These are phyloP conservation scores for Standfussiana lucernea DNA, from an alignment of 2,888 invertebrate genomes.

Conservation along the genomic window DNA sequence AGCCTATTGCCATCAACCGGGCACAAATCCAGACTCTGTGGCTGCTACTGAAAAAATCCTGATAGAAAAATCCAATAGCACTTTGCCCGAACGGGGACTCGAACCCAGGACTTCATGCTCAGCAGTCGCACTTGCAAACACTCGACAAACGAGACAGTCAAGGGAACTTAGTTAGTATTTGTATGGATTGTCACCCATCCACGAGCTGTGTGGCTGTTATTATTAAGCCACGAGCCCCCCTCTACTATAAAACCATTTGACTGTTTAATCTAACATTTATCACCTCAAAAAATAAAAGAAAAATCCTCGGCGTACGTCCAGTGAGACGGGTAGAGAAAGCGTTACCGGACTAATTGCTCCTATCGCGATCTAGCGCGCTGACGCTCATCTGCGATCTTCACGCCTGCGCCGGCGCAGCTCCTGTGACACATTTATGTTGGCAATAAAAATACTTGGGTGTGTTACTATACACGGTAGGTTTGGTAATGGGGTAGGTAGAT, in stretches of 20 bases:
- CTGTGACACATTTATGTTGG: slow-evolving; percentile 67
- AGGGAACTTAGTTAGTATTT: neutral
- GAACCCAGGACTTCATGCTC: no score
- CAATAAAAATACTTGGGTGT: slow-evolving; percentile 49
- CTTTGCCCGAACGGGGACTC: no score
- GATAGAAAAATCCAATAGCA: no score
- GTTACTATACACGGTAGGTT: slow-evolving; percentile 33
- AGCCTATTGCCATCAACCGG: no score
- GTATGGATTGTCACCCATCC: neutral
- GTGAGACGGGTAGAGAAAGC: slow-evolving; percentile 80
- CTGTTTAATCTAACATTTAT: slow-evolving; percentile 2
- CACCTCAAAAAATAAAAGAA: slow-evolving; percentile 44
- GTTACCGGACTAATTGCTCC: slow-evolving; percentile 86
- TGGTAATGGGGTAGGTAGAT: slow-evolving; percentile 5
- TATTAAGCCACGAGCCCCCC: neutral
- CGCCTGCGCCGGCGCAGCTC: slow-evolving; percentile 71
- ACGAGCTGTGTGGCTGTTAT: neutral
- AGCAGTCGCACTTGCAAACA: no score
- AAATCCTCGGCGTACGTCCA: slow-evolving; percentile 40
- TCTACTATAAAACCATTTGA: neutral
- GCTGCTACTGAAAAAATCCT: no score
- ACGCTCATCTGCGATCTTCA: slow-evolving; percentile 79
- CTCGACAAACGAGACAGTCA: no score
- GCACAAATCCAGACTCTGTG: no score
- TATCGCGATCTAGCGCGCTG: slow-evolving; percentile 74